These are phyloP conservation scores for Beroe ovata DNA, from an alignment of 37 sponge, comb jelly and placozoan genomes.

Conservation along the genomic window DNA sequence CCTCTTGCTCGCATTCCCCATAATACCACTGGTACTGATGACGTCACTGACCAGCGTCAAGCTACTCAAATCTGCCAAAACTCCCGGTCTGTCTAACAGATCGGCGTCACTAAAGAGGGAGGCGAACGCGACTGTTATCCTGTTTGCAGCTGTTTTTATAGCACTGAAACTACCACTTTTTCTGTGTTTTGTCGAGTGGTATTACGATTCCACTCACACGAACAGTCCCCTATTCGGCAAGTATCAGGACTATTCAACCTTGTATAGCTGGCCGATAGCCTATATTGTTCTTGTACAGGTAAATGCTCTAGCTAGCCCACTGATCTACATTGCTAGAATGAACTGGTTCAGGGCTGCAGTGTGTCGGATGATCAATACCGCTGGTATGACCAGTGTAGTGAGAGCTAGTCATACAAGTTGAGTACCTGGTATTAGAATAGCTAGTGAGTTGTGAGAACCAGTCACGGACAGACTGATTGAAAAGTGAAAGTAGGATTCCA, in stretches of 20 bases:
- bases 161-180: background rate
- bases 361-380: background rate
- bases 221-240: background rate
- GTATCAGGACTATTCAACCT: background rate
- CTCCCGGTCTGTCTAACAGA: background rate
- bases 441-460: too few relatives aligned
- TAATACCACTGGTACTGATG: background rate
- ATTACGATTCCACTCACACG: too few relatives aligned
- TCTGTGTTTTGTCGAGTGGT: background rate
- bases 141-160: background rate
- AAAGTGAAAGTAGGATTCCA: too few relatives aligned
- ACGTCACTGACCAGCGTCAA: background rate
- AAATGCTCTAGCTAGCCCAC: background rate
- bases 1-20: background rate
- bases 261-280: background rate
- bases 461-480: too few relatives aligned
- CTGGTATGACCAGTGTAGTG: background rate
- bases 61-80: background rate
- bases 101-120: background rate
- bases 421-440: too few relatives aligned
- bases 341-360: background rate
- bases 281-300: slow-evolving; percentile 2
- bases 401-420: background rate
- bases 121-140: background rate
- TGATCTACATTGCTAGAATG: background rate